phyloP scores from a whole-genome alignment of 1,140 invertebrate species.

The Leptinotarsa lineolata region DNA sequence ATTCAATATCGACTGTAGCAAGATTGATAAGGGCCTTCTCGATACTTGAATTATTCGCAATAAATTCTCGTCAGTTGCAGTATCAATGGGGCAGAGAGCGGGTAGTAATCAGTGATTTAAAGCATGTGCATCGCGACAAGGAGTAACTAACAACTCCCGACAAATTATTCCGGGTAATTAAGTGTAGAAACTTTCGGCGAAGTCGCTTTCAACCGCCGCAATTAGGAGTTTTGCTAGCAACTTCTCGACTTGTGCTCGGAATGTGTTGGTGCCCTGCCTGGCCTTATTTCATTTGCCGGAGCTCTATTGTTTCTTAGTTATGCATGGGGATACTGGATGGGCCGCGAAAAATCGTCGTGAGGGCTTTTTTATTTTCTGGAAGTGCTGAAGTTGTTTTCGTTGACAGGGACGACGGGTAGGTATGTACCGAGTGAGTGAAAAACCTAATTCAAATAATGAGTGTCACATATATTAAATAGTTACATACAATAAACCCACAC shows the following conservation, averaged over 20 bases:
- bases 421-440: no score
- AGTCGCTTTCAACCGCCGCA: slow-evolving; percentile 51
- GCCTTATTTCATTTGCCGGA: slow-evolving; percentile 1
- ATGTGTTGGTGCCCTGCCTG: slow-evolving; percentile 36
- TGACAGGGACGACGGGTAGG: no score
- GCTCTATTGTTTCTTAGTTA: background rate
- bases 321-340: background rate
- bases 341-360: background rate
- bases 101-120: background rate
- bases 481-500: no score
- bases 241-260: slow-evolving; percentile 49
- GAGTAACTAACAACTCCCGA: slow-evolving; percentile 54
- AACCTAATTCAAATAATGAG: no score
- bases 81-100: background rate
- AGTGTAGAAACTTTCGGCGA: slow-evolving; percentile 52
- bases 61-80: slow-evolving; percentile 12
- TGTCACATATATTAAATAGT: no score
- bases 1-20: no score
- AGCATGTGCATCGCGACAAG: slow-evolving; percentile 23
- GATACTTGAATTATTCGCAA: background rate
- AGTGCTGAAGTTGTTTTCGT: no score
- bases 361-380: no score
- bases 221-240: slow-evolving; percentile 52
- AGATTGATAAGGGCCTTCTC: no score
- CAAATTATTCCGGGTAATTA: slow-evolving; percentile 58